phyloP scores from a whole-genome alignment of 2,888 invertebrate species.

The Colostygia pectinataria region DNA sequence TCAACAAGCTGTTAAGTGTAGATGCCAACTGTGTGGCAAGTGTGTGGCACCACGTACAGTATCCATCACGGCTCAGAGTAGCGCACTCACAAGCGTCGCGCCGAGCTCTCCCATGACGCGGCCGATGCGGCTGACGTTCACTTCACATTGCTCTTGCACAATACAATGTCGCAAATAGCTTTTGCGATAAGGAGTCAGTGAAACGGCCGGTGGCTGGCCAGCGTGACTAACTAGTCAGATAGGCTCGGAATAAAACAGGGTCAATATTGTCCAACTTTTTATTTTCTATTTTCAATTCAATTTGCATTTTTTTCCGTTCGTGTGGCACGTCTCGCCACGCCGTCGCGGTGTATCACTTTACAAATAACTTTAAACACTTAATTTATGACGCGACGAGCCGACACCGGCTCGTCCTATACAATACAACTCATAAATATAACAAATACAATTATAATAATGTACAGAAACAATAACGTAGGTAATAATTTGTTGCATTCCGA shows the following conservation, averaged over 20 bases:
- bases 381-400: conserved; percentile 49
- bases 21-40: too few species aligned
- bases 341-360: conserved; percentile 38
- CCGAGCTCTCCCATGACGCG: too few species aligned
- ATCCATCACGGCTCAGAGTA: too few species aligned
- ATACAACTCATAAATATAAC: conserved; percentile 73
- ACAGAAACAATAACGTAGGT: conserved; percentile 67
- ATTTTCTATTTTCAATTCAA: conserved; percentile 58
- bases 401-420: conserved; percentile 32
- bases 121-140: too few species aligned
- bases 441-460: conserved; percentile 64
- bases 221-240: neutral
- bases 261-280: conserved; percentile 74
- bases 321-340: conserved; percentile 33
- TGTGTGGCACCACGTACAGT: too few species aligned
- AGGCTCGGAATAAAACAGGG: conserved; percentile 44
- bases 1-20: too few species aligned
- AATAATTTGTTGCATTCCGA: conserved; percentile 42
- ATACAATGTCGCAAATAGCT: too few species aligned
- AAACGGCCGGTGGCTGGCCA: neutral
- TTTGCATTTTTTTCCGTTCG: conserved; percentile 46
- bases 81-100: too few species aligned
- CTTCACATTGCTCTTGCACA: too few species aligned
- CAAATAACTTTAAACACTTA: conserved; percentile 58
- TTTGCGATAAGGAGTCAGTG: too few species aligned